Base-by-base conservation (phyloP, 2,113 vertebrate species). In the Saimiri boliviensis region DNA sequence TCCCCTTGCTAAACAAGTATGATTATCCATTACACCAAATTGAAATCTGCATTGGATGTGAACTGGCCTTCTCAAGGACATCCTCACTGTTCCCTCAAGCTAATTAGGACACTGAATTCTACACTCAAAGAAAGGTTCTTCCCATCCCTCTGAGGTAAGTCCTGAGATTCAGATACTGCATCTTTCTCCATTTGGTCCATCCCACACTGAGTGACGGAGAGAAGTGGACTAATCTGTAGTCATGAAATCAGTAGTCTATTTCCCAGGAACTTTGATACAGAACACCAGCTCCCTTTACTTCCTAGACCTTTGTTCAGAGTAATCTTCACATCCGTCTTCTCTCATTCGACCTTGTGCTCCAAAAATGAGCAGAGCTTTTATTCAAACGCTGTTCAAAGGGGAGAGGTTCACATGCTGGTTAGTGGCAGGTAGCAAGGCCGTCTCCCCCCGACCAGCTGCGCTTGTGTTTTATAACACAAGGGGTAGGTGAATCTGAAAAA, bases 381-480 rank as follows among this genome's bases (percentile, higher is more conserved):
- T 93, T 94, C 42, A 87, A 54, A 92, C 37, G 42, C 77, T 94
- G 42, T 56, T 94, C 76, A 80, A 21, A 87, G 52, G 63, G 52
- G 30, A 86, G 89, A 77, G 16, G n/a, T 83, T 83, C 56, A 49
- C 74, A 83, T 19, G 13, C 27, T 27, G 54, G 23, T 49, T 20
- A 63, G 86, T 49, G 68, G 68, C 32, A 82, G 23, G 73, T 70
- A 6, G 14, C 86, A n/a, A 58, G 79, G 40, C 47, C 2, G 32
- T 58, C 71, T 79, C 56, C 82, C n/a, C n/a, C 73, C 23, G 37
- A 86, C 40, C 47, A 25, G 77, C 49, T 35, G 11, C 27, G 71
- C 81, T 74, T 66, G 42, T 82, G 12, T 58, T 30, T 83, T 80
- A 60, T 42, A 83, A 45, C 30, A 14, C 13, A 49, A 49, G 49